Conservation (phyloP, 2,113 vertebrate genomes). For the Petrocephalus microphthalmus region DNA sequence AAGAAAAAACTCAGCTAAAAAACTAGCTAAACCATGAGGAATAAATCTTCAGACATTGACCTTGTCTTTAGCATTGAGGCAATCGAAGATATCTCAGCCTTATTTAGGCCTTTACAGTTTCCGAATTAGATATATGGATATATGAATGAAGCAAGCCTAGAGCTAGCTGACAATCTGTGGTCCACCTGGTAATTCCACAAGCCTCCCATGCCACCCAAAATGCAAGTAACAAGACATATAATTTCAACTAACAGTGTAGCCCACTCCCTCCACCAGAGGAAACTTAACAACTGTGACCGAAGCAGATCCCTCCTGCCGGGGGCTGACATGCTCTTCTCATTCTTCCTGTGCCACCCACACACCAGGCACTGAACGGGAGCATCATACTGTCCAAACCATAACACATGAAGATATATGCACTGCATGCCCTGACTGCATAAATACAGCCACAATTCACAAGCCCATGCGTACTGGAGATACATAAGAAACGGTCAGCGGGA, state of each 20-base stretch:
- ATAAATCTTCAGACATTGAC: neutral
- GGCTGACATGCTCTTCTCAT: constrained; percentile 46
- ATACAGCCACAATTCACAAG: neutral
- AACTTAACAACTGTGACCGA: constrained; percentile 67
- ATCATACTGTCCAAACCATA: neutral
- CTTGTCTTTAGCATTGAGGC: neutral
- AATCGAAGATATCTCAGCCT: neutral
- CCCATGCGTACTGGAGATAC: neutral
- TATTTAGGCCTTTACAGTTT: neutral
- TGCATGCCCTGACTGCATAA: neutral
- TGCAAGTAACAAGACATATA: constrained; percentile 41
- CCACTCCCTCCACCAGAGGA: constrained; percentile 58
- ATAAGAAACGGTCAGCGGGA: neutral
- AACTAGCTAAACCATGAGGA: neutral
- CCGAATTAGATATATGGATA: neutral
- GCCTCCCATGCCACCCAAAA: constrained; percentile 28
- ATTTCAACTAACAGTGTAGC: neutral
- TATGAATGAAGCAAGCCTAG: neutral
- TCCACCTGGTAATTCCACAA: neutral
- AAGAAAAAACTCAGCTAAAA: neutral
- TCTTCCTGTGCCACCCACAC: constrained; percentile 51
- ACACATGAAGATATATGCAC: neutral
- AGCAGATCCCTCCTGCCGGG: constrained; percentile 58
- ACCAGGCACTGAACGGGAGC: constrained; percentile 17
- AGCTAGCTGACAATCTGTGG: neutral